A percentile compares a stretch with the other conserved stretches of the same genome.
Conservation (phyloP, 2,113 vertebrate species). For the Cyprinodon tularosa region DNA sequence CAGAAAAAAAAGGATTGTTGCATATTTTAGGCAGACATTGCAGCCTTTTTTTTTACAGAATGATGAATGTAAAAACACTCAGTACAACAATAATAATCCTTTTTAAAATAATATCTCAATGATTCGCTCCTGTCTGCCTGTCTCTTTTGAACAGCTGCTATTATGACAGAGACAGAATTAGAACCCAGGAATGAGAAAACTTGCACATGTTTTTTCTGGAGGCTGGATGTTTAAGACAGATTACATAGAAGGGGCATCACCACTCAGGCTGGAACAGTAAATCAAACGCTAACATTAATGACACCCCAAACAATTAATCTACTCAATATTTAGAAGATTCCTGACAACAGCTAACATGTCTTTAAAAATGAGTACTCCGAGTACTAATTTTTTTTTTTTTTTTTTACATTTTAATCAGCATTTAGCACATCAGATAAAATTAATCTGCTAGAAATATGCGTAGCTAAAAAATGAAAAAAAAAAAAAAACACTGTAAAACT, state of each 20-base stretch:
- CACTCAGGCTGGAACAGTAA: not conserved
- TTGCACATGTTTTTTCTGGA: not conserved
- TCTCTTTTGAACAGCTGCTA: slow-evolving; percentile 10
- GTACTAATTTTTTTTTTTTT: not conserved
- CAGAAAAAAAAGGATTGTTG: not conserved
- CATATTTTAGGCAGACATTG: not conserved
- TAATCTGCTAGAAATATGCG: too few relatives aligned
- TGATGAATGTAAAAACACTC: not conserved
- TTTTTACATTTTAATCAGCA: not conserved
- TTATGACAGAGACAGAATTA: not conserved
- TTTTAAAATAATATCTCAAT: not conserved
- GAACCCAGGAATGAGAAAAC: slow-evolving; percentile 7
- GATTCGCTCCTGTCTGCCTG: not conserved
- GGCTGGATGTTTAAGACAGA: not conserved
- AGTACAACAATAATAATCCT: not conserved
- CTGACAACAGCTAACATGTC: not conserved
- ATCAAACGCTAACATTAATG: not conserved
- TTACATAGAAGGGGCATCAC: not conserved
- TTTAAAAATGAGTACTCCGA: not conserved
- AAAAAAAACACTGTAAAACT: too few relatives aligned
- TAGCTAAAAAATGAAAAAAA: too few relatives aligned
- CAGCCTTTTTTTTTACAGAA: not conserved
- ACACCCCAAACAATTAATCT: not conserved
- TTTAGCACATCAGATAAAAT: too few relatives aligned
- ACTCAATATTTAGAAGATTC: not conserved